phyloP scores from a whole-genome alignment of 2,113 vertebrate species.

The Paradoxurus hermaphroditus region DNA sequence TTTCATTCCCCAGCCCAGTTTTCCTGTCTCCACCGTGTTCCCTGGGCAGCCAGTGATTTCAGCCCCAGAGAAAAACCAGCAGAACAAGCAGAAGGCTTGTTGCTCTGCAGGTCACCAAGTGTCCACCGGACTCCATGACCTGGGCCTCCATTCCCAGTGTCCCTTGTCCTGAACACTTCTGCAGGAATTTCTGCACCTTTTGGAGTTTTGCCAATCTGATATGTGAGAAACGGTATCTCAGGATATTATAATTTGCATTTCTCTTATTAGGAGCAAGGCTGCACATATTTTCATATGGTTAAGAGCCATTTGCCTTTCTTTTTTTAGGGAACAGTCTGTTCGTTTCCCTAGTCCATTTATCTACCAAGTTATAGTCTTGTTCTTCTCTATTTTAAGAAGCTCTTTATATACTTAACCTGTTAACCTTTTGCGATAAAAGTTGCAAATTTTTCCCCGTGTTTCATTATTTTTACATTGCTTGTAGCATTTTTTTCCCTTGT shows the following conservation, averaged over 20 bases:
- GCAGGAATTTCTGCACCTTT: neutral
- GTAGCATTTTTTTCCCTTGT: neutral
- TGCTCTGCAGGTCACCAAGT: neutral
- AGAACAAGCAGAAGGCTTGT: accelerated
- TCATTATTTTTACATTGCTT: conserved; percentile 9
- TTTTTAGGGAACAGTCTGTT: conserved; percentile 67
- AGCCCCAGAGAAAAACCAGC: neutral
- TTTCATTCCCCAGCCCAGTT: neutral
- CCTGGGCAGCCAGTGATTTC: neutral
- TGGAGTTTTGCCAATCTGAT: conserved; percentile 42
- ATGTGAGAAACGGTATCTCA: conserved; percentile 40
- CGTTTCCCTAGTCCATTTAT: conserved; percentile 60
- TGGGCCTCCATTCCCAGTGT: neutral
- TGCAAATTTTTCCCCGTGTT: neutral
- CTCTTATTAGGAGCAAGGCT: conserved; percentile 60
- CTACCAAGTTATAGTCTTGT: conserved; percentile 19
- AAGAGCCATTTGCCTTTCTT: conserved; percentile 63
- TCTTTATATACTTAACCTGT: conserved; percentile 51
- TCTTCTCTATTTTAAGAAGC: conserved; percentile 68
- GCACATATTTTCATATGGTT: conserved; percentile 40
- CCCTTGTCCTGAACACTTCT: neutral
- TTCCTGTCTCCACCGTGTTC: neutral
- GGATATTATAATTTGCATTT: conserved; percentile 48
- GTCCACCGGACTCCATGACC: neutral
- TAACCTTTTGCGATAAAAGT: conserved; percentile 38